A percentile compares a stretch with the other conserved stretches of the same genome.
These are phyloP conservation scores for Acronicta aceris DNA, from an alignment of 2,888 invertebrate genomes.

Conservation along the genomic window DNA sequence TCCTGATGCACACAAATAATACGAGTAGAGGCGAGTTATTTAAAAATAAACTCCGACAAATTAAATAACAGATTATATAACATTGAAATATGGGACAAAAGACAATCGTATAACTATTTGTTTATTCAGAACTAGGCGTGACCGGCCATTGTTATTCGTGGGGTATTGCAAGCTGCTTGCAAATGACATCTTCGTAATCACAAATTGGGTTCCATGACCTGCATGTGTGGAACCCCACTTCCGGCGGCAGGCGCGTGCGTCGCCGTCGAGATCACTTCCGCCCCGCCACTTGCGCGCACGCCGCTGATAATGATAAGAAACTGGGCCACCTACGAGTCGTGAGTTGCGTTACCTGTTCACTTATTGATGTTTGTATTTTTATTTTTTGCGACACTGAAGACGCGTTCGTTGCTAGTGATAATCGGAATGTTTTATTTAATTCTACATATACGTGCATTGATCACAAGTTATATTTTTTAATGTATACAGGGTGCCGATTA, in stretches of 20 bases:
- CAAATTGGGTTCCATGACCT: constrained; percentile 80
- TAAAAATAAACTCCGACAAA: constrained; percentile 30
- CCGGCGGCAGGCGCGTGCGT: constrained; percentile 68
- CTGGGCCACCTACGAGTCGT: constrained; percentile 56
- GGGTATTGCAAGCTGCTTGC: constrained; percentile 66
- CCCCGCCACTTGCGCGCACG: constrained; percentile 60
- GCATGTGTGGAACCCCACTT: constrained; percentile 67
- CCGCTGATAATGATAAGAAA: constrained; percentile 70
- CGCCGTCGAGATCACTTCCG: constrained; percentile 80
- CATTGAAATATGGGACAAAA: constrained; percentile 63
- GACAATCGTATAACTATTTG: constrained; percentile 70
- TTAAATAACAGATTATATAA: constrained; percentile 65
- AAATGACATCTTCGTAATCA: constrained; percentile 76
- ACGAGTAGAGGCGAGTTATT: constrained; percentile 11
- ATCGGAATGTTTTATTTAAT: constrained; percentile 12
- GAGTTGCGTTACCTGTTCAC: constrained; percentile 41
- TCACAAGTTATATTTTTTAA: not conserved
- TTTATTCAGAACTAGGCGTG: constrained; percentile 73
- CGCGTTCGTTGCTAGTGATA: constrained; percentile 12
- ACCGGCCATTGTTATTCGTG: constrained; percentile 70
- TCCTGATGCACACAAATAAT: constrained; percentile 26
- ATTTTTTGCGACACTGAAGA: constrained; percentile 26
- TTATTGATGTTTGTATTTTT: constrained; percentile 38
- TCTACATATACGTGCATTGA: not conserved
- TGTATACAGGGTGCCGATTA: not conserved